phyloP scores from a whole-genome alignment of 2,888 invertebrate species.

The Lasius platythorax region DNA sequence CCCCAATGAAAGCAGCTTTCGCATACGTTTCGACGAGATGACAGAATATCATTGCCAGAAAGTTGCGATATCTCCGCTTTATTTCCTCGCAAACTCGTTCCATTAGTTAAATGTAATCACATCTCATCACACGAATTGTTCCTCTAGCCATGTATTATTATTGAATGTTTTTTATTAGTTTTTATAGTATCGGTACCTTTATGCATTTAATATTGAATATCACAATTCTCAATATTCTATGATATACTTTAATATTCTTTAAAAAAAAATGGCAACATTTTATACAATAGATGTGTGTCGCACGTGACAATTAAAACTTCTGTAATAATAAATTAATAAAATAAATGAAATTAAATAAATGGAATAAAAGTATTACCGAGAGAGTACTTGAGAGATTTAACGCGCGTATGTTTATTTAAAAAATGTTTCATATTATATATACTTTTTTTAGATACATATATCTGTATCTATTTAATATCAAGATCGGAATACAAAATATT shows the following conservation, averaged over 20 bases:
- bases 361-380: neutral
- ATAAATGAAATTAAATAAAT: neutral
- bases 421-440: neutral
- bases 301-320: neutral
- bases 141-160: neutral
- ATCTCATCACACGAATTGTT: conserved; percentile 14
- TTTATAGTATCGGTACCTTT: conserved; percentile 8
- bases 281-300: neutral
- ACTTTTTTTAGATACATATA: neutral
- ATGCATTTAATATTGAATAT: conserved; percentile 10
- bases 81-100: conserved; percentile 40
- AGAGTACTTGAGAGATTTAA: neutral
- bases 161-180: conserved; percentile 29
- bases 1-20: neutral
- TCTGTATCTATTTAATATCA: neutral
- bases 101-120: conserved; percentile 16
- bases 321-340: neutral
- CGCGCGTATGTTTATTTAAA: neutral
- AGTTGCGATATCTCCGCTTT: conserved; percentile 11
- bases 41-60: conserved; percentile 7
- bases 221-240: neutral
- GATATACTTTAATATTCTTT: neutral
- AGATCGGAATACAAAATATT: neutral
- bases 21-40: neutral
- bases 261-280: neutral